Evolutionary conservation across 2,888 invertebrate genomes (phyloP).

Genomic region (Oscheius sp.): DNA sequence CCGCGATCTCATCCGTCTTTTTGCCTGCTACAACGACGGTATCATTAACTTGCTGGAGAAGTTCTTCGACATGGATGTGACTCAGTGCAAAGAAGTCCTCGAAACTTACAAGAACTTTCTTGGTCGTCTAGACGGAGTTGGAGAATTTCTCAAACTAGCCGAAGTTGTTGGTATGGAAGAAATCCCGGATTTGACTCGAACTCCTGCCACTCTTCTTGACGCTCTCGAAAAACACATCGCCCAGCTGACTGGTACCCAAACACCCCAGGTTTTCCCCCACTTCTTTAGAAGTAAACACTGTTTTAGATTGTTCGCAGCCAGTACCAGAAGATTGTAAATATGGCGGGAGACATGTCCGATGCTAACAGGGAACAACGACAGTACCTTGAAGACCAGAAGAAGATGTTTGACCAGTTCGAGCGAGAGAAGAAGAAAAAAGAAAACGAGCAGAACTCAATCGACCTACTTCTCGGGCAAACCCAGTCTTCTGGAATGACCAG

Average conservation of each 20-base stretch:
- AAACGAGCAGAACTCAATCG: constrained; percentile 22
- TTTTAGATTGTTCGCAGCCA: constrained; percentile 13
- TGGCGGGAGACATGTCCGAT: constrained; percentile 38
- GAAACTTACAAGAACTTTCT: constrained; percentile 98
- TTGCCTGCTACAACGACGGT: constrained; percentile 98
- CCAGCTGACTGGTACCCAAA: constrained; percentile 83
- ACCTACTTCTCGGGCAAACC: constrained; percentile 59
- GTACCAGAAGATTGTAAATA: constrained; percentile 34
- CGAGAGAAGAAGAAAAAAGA: constrained; percentile 55
- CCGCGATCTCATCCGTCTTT: constrained; percentile 96
- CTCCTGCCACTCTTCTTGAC: constrained; percentile 94
- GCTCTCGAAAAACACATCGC: constrained; percentile 95
- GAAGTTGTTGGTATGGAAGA: constrained; percentile 96
- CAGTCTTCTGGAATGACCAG: background rate
- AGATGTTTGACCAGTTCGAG: constrained; percentile 80
- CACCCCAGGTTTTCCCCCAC: constrained; percentile 50
- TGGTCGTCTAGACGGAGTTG: constrained; percentile 95
- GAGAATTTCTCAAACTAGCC: constrained; percentile 89
- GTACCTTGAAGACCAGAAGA: constrained; percentile 93
- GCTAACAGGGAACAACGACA: constrained; percentile 81
- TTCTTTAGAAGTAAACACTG: background rate
- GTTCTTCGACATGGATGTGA: constrained; percentile 99
- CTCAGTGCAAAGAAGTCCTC: constrained; percentile 95
- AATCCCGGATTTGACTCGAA: constrained; percentile 96
- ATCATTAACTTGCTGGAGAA: constrained; percentile 81